Conservation (phyloP, 2,113 vertebrate species). For the Theristicus caerulescens region DNA sequence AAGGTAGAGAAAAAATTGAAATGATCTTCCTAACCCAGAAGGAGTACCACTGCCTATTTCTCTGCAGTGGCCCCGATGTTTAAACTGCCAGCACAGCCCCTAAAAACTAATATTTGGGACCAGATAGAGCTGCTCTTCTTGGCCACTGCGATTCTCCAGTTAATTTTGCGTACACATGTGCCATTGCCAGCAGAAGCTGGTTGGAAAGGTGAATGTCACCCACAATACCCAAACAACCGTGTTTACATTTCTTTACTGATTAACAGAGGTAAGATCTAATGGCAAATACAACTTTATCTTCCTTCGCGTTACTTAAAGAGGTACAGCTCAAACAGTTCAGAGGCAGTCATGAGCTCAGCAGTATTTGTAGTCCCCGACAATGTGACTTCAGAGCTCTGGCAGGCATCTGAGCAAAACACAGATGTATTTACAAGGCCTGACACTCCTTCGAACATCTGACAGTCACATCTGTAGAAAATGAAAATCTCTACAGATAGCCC, state of each 20-base stretch:
- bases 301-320: neutral
- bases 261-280: constrained; percentile 46
- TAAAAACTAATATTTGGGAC: neutral
- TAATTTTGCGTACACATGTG: neutral
- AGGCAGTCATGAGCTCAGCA: neutral
- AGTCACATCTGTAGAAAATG: neutral
- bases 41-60: neutral
- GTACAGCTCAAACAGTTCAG: neutral
- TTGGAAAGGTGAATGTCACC: neutral
- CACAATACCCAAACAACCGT: neutral
- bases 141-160: neutral
- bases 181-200: neutral
- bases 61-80: fast-evolving
- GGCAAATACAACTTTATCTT: constrained; percentile 1
- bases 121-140: neutral
- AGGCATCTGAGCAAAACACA: neutral
- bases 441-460: neutral
- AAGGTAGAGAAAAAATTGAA: neutral
- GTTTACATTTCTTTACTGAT: constrained; percentile 68
- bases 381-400: neutral
- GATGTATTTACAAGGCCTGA: neutral
- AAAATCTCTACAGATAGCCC: neutral
- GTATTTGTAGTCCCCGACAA: neutral
- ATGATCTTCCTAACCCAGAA: neutral
- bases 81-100: neutral